These are phyloP conservation scores for Paradisaea rubra DNA, from an alignment of 2,113 vertebrate genomes.

Conservation along the genomic window DNA sequence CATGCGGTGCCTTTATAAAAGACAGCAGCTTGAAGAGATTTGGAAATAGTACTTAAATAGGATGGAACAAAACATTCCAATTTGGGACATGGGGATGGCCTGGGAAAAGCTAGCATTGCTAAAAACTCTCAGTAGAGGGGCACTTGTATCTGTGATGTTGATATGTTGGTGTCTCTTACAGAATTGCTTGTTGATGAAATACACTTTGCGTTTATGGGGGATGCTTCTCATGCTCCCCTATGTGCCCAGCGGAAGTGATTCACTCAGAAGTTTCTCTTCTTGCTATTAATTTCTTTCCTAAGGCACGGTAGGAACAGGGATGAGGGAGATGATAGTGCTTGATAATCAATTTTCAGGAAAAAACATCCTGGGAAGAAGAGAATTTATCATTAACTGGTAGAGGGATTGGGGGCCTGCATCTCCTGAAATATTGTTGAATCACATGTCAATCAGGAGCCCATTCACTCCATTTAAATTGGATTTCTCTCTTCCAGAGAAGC, in stretches of 20 bases:
- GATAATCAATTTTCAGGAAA: background rate
- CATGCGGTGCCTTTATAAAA: background rate
- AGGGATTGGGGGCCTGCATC: background rate
- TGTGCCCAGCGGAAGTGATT: background rate
- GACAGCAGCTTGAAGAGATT: background rate
- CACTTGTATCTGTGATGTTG: background rate
- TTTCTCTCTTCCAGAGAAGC: background rate
- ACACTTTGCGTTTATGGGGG: background rate
- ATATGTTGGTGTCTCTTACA: background rate
- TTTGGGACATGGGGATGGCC: accelerated
- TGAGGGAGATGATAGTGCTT: background rate
- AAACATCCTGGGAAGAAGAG: background rate
- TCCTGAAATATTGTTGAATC: background rate
- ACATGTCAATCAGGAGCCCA: background rate
- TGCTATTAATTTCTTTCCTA: background rate
- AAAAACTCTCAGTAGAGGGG: background rate
- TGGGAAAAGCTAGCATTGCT: background rate
- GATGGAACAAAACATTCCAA: background rate
- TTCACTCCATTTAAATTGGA: background rate
- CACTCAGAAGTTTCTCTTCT: background rate
- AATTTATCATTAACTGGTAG: background rate
- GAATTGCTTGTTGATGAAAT: background rate
- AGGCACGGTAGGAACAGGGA: background rate
- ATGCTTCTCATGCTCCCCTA: background rate
- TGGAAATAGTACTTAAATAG: background rate